phyloP scores from a whole-genome alignment of 1,140 invertebrate genomes.

The Trialeurodes vaporariorum region DNA sequence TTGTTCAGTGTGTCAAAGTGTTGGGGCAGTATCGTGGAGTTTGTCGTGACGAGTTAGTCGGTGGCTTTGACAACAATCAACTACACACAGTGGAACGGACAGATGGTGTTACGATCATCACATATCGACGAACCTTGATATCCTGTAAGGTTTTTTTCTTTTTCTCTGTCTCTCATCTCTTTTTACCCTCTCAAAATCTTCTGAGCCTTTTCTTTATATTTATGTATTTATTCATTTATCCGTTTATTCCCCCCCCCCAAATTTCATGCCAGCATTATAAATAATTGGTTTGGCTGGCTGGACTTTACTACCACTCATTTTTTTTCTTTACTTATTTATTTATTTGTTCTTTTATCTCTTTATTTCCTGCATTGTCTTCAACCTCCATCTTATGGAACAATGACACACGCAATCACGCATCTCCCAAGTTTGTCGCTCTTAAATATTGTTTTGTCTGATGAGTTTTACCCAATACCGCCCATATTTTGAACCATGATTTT shows the following conservation, averaged over 20 bases:
- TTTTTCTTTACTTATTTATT: not conserved
- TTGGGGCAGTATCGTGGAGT: constrained; percentile 74
- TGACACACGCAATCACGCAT: too few species aligned
- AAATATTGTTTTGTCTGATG: too few species aligned
- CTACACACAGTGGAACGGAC: constrained; percentile 52
- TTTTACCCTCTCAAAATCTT: not conserved
- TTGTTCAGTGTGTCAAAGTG: constrained; percentile 69
- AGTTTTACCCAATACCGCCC: too few species aligned
- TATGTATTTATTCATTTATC: too few species aligned
- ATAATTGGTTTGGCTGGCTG: too few species aligned
- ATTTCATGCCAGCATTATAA: too few species aligned
- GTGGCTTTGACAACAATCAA: constrained; percentile 66
- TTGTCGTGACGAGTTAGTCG: constrained; percentile 58
- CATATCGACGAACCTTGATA: constrained; percentile 57
- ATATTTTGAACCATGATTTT: too few species aligned
- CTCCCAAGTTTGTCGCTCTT: too few species aligned
- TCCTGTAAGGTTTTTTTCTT: constrained; percentile 44
- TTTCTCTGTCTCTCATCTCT: not conserved
- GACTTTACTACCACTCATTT: too few species aligned
- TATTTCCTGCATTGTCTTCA: too few species aligned
- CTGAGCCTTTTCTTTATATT: constrained; percentile 3
- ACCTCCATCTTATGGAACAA: too few species aligned
- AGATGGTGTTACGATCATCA: constrained; percentile 65
- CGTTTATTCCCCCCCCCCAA: not conserved
- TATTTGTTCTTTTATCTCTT: not conserved